Evolutionary conservation across 64 coral and sea anemone species (phyloP).

Genomic region (Pocillopora damicornis): DNA sequence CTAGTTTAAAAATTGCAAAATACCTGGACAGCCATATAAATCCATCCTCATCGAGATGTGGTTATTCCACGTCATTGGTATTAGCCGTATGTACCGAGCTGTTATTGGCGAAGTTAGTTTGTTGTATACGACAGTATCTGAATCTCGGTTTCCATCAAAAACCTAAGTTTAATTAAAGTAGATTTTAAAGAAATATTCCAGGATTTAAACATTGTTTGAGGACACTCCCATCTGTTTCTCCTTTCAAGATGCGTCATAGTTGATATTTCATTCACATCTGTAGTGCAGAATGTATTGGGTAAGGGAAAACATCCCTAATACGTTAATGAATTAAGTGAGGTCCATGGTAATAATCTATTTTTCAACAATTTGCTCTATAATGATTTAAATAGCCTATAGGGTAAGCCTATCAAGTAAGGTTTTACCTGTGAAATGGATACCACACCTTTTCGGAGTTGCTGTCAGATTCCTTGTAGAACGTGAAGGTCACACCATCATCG

Average conservation of each 20-base stretch:
- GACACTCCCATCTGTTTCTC: too few relatives aligned
- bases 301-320: too few relatives aligned
- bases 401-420: too few relatives aligned
- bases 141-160: conserved; percentile 23
- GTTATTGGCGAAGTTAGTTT: conserved; percentile 8
- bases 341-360: too few relatives aligned
- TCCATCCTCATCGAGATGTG: conserved; percentile 17
- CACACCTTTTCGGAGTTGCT: neutral
- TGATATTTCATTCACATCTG: too few relatives aligned
- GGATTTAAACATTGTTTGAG: too few relatives aligned
- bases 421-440: too few relatives aligned
- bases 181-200: neutral
- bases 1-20: neutral
- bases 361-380: too few relatives aligned
- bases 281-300: too few relatives aligned
- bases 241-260: too few relatives aligned
- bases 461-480: neutral
- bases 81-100: conserved; percentile 15
- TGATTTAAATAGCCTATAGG: too few relatives aligned
- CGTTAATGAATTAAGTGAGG: too few relatives aligned
- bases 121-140: conserved; percentile 18
- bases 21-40: conserved; percentile 40
- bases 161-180: neutral
- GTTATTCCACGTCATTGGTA: conserved; percentile 7
- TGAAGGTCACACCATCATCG: neutral